Conservation (phyloP, 1,140 invertebrate genomes). For the Platyscapa corneri region DNA sequence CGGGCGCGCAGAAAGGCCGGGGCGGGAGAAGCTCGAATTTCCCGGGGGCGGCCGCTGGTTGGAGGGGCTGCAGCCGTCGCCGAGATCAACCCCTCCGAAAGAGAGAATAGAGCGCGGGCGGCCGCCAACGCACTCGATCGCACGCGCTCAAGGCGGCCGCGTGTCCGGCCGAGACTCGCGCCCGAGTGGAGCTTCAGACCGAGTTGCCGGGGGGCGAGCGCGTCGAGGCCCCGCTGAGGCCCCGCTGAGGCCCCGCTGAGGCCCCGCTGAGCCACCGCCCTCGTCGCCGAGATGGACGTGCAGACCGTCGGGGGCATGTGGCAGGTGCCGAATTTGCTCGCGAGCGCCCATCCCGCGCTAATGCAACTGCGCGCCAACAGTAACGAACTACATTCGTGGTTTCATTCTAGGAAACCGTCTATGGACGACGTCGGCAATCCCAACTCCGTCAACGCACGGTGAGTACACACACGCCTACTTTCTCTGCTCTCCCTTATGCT, state of each 20-base stretch:
- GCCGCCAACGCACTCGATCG: conserved; percentile 46
- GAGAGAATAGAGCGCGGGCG: not conserved
- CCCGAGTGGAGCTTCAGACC: too few species aligned
- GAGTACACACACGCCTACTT: conserved; percentile 72
- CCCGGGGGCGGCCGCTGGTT: not conserved
- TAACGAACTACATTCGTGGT: conserved; percentile 74
- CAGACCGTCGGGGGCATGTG: conserved; percentile 66
- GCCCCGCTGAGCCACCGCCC: too few species aligned
- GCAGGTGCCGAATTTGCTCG: conserved; percentile 65
- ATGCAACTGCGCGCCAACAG: conserved; percentile 69
- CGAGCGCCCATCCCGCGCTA: conserved; percentile 69
- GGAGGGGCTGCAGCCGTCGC: conserved; percentile 2
- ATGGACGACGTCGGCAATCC: conserved; percentile 82
- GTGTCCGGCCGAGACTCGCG: not conserved
- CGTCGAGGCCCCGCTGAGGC: too few species aligned
- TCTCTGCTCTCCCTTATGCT: not conserved
- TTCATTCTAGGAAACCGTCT: conserved; percentile 83
- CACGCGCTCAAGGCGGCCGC: conserved; percentile 37
- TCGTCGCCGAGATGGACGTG: conserved; percentile 58
- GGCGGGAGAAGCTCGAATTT: conserved; percentile 34
- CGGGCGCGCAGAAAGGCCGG: conserved; percentile 53
- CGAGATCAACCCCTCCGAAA: conserved; percentile 46
- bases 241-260: too few species aligned
- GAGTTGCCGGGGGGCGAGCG: too few species aligned
- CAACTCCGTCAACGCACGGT: conserved; percentile 83